Base-by-base conservation (phyloP, 2,797 vertebrate species). In the Okamejei kenojei region DNA sequence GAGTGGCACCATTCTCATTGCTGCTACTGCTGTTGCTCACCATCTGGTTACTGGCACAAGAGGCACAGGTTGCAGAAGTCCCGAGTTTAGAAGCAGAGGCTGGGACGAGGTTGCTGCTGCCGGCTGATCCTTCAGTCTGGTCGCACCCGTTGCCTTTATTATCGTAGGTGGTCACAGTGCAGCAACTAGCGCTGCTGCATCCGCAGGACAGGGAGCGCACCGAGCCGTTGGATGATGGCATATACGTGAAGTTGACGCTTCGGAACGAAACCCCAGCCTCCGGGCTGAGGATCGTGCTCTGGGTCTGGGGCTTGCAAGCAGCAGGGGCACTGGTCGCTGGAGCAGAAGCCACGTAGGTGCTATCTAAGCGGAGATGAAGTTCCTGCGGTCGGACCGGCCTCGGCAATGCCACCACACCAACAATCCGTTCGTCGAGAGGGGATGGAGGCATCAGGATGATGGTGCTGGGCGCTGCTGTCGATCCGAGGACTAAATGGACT, bases 171-270 rank as follows among this genome's bases (percentile, higher is more conserved):
- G 97, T 98, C 97, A 99, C 98, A 96, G 97, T 98, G 97, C 99
- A 99, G 96, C 99, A 99, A 97, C 98, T 99, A 96, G 98, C 97
- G 96, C 98, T 98, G 97, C 98, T 99, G 97, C 99, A 99, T 96
- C 99, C 98, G 97, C 99, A 99, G 97, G 98, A 99, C 97, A 99
- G 97, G 93, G 99, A 99, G 97, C 98, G 98, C 96, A 98, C 98
- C 97, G 99, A 99, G 97, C 99, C 97, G 97, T 98, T 98, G 96
- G 99, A 98, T 97, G 99, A 99, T 98, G 98, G 98, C 99, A 99
- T 99, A 99, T 98, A 99, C 97, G 98, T 98, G 96, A 99, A 97
- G 96, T 98, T 97, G 95, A 97, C 97, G 96, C 98, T 96, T 97
- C 97, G 97, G 94, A 99, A 97, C 96, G 98, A 98, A 96, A 98